Base-by-base conservation (phyloP, 2,113 vertebrate genomes). In the Vidua chalybeata region DNA sequence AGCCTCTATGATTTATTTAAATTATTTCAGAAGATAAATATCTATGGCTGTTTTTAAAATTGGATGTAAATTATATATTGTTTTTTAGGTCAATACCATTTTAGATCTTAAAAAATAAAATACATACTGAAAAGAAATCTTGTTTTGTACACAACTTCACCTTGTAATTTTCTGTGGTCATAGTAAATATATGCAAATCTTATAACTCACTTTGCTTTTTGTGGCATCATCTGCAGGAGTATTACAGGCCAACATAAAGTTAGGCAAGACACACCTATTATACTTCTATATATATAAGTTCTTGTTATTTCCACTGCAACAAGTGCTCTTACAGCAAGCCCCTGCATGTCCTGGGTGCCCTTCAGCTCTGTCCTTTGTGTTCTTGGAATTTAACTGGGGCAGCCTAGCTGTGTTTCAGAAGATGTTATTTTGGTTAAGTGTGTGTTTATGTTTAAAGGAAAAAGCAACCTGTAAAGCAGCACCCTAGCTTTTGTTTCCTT, bases 111-210 rank as follows among this genome's bases (percentile, higher is more conserved):
- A 54, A 74, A 63, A 69, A 21, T 13, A 56, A 66, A 56, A 39
- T 23, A 61, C 11, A 23, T 39, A n/a, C 59, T 8, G 7, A 35
- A 77, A 61, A 58, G 30, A 59, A 68, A 43, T 5, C 0, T 0
- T 55, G 43, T 80, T 76, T 88, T 6, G 5, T 55, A 43, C 15
- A 58, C 2, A 10, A 5, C 63, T 88, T 75, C 2, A 3, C 7
- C 13, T 71, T 67, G 7, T 67, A 49, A 39, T 90, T 71, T 82
- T 76, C 54, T 68, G 26, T 48, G 33, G 4, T 35, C 17, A 4
- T 15, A 28, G 10, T 68, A 67, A 92, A 45, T 48, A 39, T 21
- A 45, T 24, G 3, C 33, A 78, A 72, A 22, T 61, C 33, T 73
- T 80, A 41, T 24, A 80, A 68, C 39, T 4, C 11, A 22, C 11